Evolutionary conservation across 2,888 invertebrate genomes (phyloP), one percentile per base, ranked within the genome.

Genomic region (Spodoptera picta): DNA sequence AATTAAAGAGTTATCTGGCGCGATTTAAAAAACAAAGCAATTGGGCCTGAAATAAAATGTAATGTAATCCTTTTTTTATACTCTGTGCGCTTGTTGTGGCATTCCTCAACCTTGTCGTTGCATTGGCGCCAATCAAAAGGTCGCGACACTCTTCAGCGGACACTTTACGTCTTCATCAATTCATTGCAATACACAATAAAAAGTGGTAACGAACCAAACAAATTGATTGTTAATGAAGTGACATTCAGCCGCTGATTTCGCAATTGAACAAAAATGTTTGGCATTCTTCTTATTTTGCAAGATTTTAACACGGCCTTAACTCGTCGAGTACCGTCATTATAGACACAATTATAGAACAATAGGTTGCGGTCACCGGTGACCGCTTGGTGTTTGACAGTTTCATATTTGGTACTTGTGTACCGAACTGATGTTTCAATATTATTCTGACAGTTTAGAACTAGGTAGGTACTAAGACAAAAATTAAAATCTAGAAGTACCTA

Each of bases 71-170:
- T 53, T 47, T 51, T 43, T 55, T 61, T 62, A 64, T 62, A 64
- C 49, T 49, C n/a, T 48, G 43, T 58, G 53, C 57, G 53, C 53
- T 61, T 66, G 58, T 60, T 55, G 57, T 80, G 82, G 67, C 80
- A 83, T 83, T 83, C 74, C 74, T 71, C 67, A 78, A 80, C 80
- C 81, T 85, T 84, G 85, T 53, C 80, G 75, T 65, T 78, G 80
- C 85, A 85, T 86, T 83, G 82, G 55, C 69, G 81, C 84, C 86
- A 90, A 90, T 90, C 86, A 88, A 90, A 83, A 87, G 88, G 88
- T 88, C 89, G 84, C 81, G 84, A 76, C 85, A 80, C 84, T 86
- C 83, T 84, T 83, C 83, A 84, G 79, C 84, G 83, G 87, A 85
- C 87, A 84, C 83, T 81, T 79, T 77, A 83, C 80, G 81, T 86